phyloP scores from a whole-genome alignment of 2,888 invertebrate genomes.

The Sphecodes monilicornis region DNA sequence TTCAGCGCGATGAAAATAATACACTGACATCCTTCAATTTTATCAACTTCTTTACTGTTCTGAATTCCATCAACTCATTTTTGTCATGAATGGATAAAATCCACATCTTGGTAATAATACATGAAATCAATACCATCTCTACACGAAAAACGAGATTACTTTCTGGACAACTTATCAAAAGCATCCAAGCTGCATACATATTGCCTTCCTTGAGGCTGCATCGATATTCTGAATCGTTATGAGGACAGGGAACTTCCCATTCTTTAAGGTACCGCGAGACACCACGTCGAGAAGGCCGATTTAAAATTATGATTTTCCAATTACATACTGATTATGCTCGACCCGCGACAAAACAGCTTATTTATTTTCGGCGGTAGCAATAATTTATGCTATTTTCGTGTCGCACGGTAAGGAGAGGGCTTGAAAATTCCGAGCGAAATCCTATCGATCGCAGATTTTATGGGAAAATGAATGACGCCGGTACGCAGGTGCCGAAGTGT shows the following conservation, averaged over 20 bases:
- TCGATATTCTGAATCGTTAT: constrained; percentile 54
- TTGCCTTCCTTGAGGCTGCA: not conserved
- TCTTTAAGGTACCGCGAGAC: not conserved
- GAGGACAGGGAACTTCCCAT: not conserved
- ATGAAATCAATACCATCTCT: too few relatives aligned
- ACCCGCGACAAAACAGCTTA: constrained; percentile 13
- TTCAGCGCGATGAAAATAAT: too few relatives aligned
- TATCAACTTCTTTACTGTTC: too few relatives aligned
- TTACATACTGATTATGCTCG: constrained; percentile 41
- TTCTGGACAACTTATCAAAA: too few relatives aligned
- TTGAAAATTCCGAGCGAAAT: not conserved
- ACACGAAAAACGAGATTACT: too few relatives aligned
- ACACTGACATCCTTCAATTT: too few relatives aligned
- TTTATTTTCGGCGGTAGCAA: constrained; percentile 33
- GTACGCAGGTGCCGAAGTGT: not conserved
- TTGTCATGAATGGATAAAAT: too few relatives aligned
- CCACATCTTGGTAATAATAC: too few relatives aligned
- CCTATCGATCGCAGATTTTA: constrained; percentile 33
- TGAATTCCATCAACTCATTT: too few relatives aligned
- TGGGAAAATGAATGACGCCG: constrained; percentile 4
- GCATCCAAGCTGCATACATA: constrained; percentile 5
- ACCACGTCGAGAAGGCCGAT: constrained; percentile 45
- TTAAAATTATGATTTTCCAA: constrained; percentile 69
- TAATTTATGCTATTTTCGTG: constrained; percentile 47
- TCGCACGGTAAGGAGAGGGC: constrained; percentile 1